Base-by-base conservation (phyloP, 1,140 invertebrate species). In the Lutraria rhynchaena region DNA sequence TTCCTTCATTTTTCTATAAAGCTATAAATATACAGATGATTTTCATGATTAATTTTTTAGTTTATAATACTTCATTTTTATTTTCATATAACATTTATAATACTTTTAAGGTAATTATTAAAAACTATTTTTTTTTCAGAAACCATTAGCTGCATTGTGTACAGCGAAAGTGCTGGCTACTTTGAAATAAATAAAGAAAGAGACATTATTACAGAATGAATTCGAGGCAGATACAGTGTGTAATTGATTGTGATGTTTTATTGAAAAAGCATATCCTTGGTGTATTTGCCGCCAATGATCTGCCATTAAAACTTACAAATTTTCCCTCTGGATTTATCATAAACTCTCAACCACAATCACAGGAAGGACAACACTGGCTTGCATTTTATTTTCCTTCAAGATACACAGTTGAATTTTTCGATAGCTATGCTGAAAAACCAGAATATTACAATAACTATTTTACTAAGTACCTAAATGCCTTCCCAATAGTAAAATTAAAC, bases 161-260 rank as follows among this genome's bases (percentile, higher is more conserved):
- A 78, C 27, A 78, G 76, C 44, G 51, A 22, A 49, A 24, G 15
- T 44, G 13, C 58, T 22, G 58, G 60, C 11, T 77, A 9, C 27
- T 77, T 75, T n/a, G 5, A 75, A 60, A 60, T 75, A 11, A 75
- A 58, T 31, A n/a, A 2, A 7, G 19, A 60, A 33, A 37, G 71
- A 9, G 71, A 75, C 53, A 60, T 60, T 22, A 61, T 75, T n/a
- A 61, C 57, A 75, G 71, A 75, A 58, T 75, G 73, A 75, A 60
- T 35, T 37, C 73, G 29, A 11, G 27, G 9, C 13, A 60, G 29
- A 58, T 75, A 19, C 33, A 57, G 53, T 75, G 46, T n/a, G 2
- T 35, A 7, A 60, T 44, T 24, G 55, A 60, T 41, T 75, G 57
- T 33, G 27, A 46, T 37, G 5, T n/a, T 7, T 58, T 57, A 24